Conservation (phyloP, 2,113 vertebrate species). For the Acanthochromis polyacanthus region DNA sequence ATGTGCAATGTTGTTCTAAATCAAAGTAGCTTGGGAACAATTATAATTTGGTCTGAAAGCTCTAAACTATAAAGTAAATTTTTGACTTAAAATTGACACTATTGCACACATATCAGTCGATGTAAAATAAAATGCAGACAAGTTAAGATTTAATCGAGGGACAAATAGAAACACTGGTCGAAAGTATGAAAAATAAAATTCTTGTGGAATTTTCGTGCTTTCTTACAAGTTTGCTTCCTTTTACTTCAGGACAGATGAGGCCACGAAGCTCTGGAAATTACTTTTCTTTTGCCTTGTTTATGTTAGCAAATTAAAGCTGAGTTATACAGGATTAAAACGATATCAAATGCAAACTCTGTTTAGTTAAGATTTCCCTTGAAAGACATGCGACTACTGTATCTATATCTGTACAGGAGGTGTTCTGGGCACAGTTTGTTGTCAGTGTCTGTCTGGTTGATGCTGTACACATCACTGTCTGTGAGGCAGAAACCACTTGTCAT, state of each 20-base stretch:
- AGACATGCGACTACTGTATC: slow-evolving; percentile 14
- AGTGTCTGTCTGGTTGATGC: slow-evolving; percentile 33
- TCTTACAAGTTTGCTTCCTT: neutral
- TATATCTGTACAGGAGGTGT: slow-evolving; percentile 28
- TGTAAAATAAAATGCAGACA: neutral
- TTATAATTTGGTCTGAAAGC: slow-evolving; percentile 4
- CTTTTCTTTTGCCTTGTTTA: slow-evolving; percentile 8
- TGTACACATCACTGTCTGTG: slow-evolving; percentile 32
- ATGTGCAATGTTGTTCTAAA: slow-evolving; percentile 23
- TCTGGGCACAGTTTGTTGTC: slow-evolving; percentile 29
- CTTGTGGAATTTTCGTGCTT: neutral
- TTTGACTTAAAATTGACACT: neutral
- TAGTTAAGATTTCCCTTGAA: slow-evolving; percentile 23
- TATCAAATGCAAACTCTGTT: slow-evolving; percentile 6
- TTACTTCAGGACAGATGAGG: neutral
- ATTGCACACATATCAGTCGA: neutral
- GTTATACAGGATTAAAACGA: neutral
- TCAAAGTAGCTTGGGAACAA: neutral
- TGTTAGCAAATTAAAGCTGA: slow-evolving; percentile 24
- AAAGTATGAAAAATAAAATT: no score
- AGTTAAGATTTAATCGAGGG: neutral
- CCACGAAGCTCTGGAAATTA: neutral
- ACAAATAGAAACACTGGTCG: neutral
- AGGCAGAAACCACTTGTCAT: slow-evolving; percentile 37
- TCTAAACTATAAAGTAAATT: slow-evolving; percentile 3